Percentiles rank a stretch among this genome's conserved stretches.
Evolutionary conservation across 1,140 invertebrate genomes (phyloP).

Genomic region (Triops cancriformis): DNA sequence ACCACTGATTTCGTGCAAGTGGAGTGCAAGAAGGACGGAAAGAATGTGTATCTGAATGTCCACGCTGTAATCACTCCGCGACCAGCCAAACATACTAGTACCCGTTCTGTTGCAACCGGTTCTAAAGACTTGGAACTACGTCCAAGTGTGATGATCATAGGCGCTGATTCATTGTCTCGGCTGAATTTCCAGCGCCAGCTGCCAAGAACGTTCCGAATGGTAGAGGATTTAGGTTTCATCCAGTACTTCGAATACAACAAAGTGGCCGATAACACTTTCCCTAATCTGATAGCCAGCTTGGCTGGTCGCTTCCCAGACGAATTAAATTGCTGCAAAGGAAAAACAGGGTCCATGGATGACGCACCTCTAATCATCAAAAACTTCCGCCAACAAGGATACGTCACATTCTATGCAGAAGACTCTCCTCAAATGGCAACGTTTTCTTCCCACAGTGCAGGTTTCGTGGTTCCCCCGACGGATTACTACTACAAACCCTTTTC

Average conservation of each 20-base stretch:
- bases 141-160: not conserved
- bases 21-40: not conserved
- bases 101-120: no score
- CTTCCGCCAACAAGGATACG: slow-evolving; percentile 35
- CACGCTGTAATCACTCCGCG: not conserved
- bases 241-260: not conserved
- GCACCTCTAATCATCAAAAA: slow-evolving; percentile 39
- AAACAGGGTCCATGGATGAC: slow-evolving; percentile 32
- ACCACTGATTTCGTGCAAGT: not conserved
- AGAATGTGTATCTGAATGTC: not conserved
- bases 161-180: no score
- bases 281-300: slow-evolving; percentile 37
- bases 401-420: slow-evolving; percentile 39
- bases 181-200: not conserved
- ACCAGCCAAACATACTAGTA: not conserved
- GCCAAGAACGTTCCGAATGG: not conserved
- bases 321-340: not conserved
- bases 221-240: not conserved
- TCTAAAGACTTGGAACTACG: not conserved
- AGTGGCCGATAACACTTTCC: slow-evolving; percentile 36
- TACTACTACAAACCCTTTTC: not conserved
- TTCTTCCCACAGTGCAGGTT: slow-evolving; percentile 39
- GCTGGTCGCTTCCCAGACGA: slow-evolving; percentile 32
- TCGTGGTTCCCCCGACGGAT: not conserved
- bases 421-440: slow-evolving; percentile 38